Evolutionary conservation across 2,888 invertebrate species (phyloP).

Genomic region (Eristalinus sepulchralis): DNA sequence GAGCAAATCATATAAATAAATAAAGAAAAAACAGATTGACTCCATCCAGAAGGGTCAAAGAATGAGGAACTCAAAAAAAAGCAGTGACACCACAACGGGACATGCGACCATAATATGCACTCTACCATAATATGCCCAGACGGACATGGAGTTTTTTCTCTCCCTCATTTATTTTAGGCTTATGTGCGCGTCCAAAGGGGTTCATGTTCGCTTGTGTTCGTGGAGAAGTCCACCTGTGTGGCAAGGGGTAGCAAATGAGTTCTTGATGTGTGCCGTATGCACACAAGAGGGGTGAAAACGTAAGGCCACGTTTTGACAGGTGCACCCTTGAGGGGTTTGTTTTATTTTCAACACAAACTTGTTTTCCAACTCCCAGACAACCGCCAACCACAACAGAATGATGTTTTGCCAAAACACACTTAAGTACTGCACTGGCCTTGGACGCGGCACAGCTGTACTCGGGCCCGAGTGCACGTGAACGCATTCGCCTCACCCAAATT

Average conservation of each 20-base stretch:
- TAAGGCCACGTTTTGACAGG: conserved; percentile 59
- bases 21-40: conserved; percentile 57
- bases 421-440: not conserved
- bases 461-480: not conserved
- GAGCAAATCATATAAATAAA: conserved; percentile 14
- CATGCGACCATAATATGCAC: conserved; percentile 6
- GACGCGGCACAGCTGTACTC: not conserved
- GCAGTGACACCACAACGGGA: conserved; percentile 23
- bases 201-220: not conserved
- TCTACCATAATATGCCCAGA: conserved; percentile 9
- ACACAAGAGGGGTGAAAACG: conserved; percentile 28
- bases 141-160: conserved; percentile 18
- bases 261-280: conserved; percentile 60
- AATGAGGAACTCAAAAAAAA: conserved; percentile 25
- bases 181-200: conserved; percentile 18
- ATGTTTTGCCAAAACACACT: not conserved
- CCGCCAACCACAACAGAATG: conserved; percentile 52
- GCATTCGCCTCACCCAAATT: not conserved
- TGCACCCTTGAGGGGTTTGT: conserved; percentile 33
- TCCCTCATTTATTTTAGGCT: conserved; percentile 27
- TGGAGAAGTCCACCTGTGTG: conserved; percentile 51
- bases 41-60: conserved; percentile 22
- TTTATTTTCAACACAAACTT: not conserved
- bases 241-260: conserved; percentile 55
- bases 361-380: conserved; percentile 25